phyloP scores from a whole-genome alignment of 1,140 invertebrate genomes.

The Chironomus tepperi region DNA sequence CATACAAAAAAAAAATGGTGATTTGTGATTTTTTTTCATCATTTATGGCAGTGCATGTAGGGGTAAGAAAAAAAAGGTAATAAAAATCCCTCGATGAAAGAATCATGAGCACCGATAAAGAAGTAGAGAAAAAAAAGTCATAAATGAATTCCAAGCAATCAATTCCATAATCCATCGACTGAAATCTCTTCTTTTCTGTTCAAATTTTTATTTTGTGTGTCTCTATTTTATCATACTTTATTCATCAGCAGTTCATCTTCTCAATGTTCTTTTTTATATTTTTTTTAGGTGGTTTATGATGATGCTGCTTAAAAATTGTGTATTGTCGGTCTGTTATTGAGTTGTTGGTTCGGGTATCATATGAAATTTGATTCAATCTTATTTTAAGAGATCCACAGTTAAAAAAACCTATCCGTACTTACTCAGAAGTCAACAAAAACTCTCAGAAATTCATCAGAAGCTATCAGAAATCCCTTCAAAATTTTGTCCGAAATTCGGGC shows the following conservation, averaged over 20 bases:
- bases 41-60: background rate
- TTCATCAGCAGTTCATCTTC: background rate
- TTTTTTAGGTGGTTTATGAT: background rate
- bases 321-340: too few relatives aligned
- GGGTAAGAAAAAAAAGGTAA: background rate
- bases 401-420: too few relatives aligned
- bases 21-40: background rate
- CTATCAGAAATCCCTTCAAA: too few relatives aligned
- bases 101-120: background rate
- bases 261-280: too few relatives aligned
- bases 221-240: background rate
- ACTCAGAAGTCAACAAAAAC: too few relatives aligned
- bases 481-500: too few relatives aligned
- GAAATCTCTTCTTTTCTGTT: background rate
- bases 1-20: background rate
- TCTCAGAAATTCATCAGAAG: too few relatives aligned
- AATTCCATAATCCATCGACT: background rate
- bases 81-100: background rate
- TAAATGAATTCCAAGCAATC: background rate
- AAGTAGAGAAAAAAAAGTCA: background rate
- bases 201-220: background rate
- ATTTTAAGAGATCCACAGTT: too few relatives aligned
- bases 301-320: background rate
- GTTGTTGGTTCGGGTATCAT: too few relatives aligned
- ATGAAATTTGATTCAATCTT: too few relatives aligned